Percentiles rank a stretch among this genome's conserved stretches.
Evolutionary conservation across 2,797 vertebrate genomes (phyloP).

Genomic region (Enteromius fasciolatus): DNA sequence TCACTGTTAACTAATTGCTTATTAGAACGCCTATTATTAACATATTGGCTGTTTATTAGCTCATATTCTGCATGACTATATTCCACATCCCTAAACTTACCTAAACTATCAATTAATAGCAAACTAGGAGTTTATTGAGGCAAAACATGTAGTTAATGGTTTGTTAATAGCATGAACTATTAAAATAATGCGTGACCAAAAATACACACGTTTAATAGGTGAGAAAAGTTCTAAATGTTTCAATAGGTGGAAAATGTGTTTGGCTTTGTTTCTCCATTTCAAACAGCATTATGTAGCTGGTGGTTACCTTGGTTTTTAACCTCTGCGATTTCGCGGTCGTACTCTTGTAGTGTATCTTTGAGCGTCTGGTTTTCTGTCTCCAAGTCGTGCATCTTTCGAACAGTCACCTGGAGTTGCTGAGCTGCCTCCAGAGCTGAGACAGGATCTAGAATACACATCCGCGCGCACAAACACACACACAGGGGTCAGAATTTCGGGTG

Average conservation of each 20-base stretch:
- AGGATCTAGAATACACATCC: slow-evolving; percentile 75
- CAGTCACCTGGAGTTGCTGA: slow-evolving; percentile 88
- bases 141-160: neutral
- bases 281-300: neutral
- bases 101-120: neutral
- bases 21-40: too few relatives aligned
- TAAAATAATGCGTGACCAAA: neutral
- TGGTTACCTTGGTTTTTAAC: slow-evolving; percentile 87
- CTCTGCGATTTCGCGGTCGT: slow-evolving; percentile 85
- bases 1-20: too few relatives aligned
- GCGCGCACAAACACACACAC: neutral
- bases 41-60: too few relatives aligned
- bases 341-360: slow-evolving; percentile 86
- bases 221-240: neutral
- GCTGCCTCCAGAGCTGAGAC: slow-evolving; percentile 86
- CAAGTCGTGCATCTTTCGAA: slow-evolving; percentile 87
- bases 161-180: neutral
- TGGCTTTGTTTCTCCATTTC: too few relatives aligned
- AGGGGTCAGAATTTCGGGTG: neutral
- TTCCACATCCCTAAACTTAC: neutral
- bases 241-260: neutral
- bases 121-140: neutral
- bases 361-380: slow-evolving; percentile 91
- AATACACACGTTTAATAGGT: neutral
- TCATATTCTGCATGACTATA: too few relatives aligned